Evolutionary conservation across 2,888 invertebrate genomes (phyloP), one percentile per base, ranked within the genome.

Genomic region (Hyposoter dolosus): DNA sequence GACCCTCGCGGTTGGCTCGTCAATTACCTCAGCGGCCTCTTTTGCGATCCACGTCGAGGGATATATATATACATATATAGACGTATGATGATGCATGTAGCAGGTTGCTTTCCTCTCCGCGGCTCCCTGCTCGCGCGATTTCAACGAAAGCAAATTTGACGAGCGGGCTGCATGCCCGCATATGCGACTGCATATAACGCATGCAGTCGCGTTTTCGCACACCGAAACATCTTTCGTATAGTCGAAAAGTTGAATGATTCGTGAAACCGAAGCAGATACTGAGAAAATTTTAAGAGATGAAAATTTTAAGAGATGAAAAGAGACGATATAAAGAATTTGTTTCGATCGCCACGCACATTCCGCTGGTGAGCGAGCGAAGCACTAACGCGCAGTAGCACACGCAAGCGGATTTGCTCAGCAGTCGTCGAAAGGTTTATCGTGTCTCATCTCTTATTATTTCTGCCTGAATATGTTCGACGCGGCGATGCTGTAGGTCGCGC

Each of bases 401-500:
- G 28, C 10, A 28, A 3, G 12, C 23, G 28, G 15, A 15, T 12
- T 4, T 28, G 60, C 40, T 32, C 76, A 0, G 40, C 72, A 76
- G 71, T 63, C 47, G 80, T 81, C 81, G 72, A 84, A 81, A 71
- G 81, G 66, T 45, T 47, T 56, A 65, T 65, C 69, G 43, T 35
- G 28, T 53, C 5, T 50, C 7, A 40, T 40, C 32, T 72, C 28
- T 56, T 19, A 35, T 56, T 56, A 40, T 53, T 50, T 56, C 40
- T 17, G 35, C 15, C 17, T 76, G 53, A 35, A 78, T 81, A 35
- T 75, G 40, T 63, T 65, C 43, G 43, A 32, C 19, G 28, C 35
- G 43, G 9, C 23, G 80, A 66, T 19, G 85, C 82, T 84, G 88
- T 88, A 88, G 83, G 84, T 83, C 84, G 81, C 68, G 45, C n/a